Evolutionary conservation across 2,797 vertebrate genomes (phyloP), one percentile per base, ranked within the genome.

Genomic region (Myripristis jacobus): DNA sequence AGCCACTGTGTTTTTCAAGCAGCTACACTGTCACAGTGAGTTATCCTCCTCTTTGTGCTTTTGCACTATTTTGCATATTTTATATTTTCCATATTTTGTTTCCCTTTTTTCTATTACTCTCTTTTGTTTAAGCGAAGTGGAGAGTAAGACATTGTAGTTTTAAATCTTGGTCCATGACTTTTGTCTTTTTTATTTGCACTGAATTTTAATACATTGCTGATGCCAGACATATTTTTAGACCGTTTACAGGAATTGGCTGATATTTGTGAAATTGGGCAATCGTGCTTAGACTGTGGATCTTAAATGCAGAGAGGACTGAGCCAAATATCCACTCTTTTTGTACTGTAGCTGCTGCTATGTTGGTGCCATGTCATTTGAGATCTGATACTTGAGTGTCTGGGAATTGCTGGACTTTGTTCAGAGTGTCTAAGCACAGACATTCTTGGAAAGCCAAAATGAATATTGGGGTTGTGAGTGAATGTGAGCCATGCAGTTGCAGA

Each of bases 361-460:
- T 15, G 60, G 81, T 86, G 87, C 80, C 84, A 10, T 90, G 90
- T 86, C 86, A 87, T 84, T 57, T 69, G 81, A 88, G 84, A 88
- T 75, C 66, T 53, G 76, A 88, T 84, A 74, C 71, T 79, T 48
- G 50, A 54, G 72, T 53, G 85, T 89, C 89, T 92, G 83, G 80
- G 89, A 90, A 88, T 85, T 77, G 64, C 74, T 18, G 61, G 72
- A 79, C 79, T 78, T 79, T 89, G 84, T 85, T 72, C 62, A 53
- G 74, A 29, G 68, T 61, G 82, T 87, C 82, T 78, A 83, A 78
- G 70, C 72, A 66, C 76, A 50, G 27, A 69, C 91, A 93, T 94
- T 93, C 92, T 85, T 89, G 86, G 74, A 92, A 90, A 92, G 91
- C 87, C 91, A 72, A 87, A 82, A 79, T 73, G 89, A 92, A 91